These are phyloP conservation scores for Acanthosepion lycidas DNA, from an alignment of 2,888 invertebrate genomes.

Conservation along the genomic window DNA sequence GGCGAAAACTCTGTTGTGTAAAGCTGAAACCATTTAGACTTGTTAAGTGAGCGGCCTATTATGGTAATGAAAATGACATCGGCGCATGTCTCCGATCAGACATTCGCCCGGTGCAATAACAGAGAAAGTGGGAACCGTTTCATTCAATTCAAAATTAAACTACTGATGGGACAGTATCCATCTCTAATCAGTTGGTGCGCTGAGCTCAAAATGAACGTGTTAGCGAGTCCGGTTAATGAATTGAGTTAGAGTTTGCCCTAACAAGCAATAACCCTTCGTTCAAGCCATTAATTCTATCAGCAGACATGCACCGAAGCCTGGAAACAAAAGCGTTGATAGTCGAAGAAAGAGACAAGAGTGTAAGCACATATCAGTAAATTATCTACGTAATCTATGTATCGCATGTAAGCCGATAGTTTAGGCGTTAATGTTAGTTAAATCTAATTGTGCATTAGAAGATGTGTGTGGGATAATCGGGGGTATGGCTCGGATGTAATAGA, in stretches of 20 bases:
- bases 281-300: constrained; percentile 10
- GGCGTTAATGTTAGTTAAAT: neutral
- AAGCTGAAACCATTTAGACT: neutral
- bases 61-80: constrained; percentile 33
- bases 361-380: neutral
- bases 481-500: neutral
- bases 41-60: constrained; percentile 17
- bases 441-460: neutral
- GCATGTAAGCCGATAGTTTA: neutral
- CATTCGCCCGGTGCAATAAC: constrained; percentile 18
- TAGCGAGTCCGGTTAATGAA: constrained; percentile 6
- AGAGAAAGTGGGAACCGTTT: neutral
- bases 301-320: neutral
- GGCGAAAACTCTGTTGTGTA: neutral
- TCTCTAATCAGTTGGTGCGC: constrained; percentile 18
- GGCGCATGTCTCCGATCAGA: constrained; percentile 33
- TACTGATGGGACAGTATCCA: neutral
- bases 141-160: constrained; percentile 22
- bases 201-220: constrained; percentile 33
- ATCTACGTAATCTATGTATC: neutral
- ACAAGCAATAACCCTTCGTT: constrained; percentile 33
- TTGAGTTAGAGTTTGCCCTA: constrained; percentile 7
- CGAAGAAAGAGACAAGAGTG: neutral
- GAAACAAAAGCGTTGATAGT: neutral
- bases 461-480: neutral